Conservation (phyloP, 2,797 vertebrate species). For the Smutsia temminckii region DNA sequence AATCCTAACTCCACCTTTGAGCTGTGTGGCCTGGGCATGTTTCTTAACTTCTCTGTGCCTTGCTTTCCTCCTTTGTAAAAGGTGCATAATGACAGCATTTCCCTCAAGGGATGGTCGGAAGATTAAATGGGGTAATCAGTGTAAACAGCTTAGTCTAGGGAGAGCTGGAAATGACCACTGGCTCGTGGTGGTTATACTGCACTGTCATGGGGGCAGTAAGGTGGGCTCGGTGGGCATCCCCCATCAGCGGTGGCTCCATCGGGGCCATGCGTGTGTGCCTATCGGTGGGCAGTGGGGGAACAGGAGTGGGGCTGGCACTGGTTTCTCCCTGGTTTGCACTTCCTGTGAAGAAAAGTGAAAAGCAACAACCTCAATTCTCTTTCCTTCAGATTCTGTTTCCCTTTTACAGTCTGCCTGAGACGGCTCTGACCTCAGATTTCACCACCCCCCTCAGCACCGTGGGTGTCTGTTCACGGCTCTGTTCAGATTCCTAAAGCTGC, state of each 20-base stretch:
- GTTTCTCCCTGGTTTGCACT: background rate
- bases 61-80: background rate
- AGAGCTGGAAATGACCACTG: background rate
- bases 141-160: background rate
- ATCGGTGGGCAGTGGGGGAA: rapidly evolving
- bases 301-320: background rate
- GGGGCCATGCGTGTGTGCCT: background rate
- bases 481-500: background rate
- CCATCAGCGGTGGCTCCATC: background rate
- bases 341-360: background rate
- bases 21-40: background rate
- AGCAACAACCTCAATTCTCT: background rate
- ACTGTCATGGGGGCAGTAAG: too few species aligned
- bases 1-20: background rate
- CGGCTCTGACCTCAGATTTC: background rate
- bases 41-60: background rate
- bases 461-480: background rate
- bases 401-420: too few species aligned
- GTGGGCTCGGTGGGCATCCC: background rate
- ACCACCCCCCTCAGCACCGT: rapidly evolving
- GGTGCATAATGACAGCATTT: background rate
- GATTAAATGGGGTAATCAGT: background rate
- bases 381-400: background rate
- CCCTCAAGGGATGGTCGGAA: background rate
- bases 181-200: background rate